Evolutionary conservation across 2,797 vertebrate species (phyloP).

Genomic region (Brachyrhaphis roseni): DNA sequence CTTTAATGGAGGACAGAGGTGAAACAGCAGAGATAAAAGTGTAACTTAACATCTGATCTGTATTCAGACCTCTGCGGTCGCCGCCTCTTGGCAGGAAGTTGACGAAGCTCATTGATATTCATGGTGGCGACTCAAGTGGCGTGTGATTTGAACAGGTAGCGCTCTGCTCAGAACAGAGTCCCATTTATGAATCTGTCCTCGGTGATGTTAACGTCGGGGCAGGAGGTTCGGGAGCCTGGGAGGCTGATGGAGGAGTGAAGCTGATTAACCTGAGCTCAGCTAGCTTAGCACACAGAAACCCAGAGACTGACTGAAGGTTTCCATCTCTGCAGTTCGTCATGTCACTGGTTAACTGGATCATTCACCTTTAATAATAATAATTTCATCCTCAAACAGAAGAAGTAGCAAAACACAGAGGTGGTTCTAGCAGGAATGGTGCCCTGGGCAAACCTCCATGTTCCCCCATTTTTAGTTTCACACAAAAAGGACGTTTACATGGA

Average conservation of each 20-base stretch:
- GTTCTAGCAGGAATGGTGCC: background rate
- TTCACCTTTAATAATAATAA: conserved; percentile 22
- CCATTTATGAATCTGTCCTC: conserved; percentile 38
- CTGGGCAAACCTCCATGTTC: too few relatives aligned
- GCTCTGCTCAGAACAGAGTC: conserved; percentile 38
- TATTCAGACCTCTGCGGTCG: conserved; percentile 38
- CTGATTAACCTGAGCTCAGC: conserved; percentile 11
- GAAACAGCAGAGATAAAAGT: conserved; percentile 14
- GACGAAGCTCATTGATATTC: conserved; percentile 55
- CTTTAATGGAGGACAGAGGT: background rate
- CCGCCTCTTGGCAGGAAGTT: conserved; percentile 27
- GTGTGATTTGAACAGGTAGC: conserved; percentile 56
- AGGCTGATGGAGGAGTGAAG: conserved; percentile 16
- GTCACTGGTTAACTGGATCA: conserved; percentile 28
- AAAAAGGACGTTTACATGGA: too few relatives aligned
- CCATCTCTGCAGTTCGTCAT: conserved; percentile 24
- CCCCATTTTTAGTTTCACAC: too few relatives aligned
- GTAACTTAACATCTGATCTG: conserved; percentile 44
- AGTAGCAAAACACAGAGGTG: background rate
- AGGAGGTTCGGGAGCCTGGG: conserved; percentile 12
- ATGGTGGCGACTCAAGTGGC: conserved; percentile 19
- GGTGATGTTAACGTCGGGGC: conserved; percentile 30
- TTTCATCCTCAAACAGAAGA: background rate
- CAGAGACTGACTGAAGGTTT: conserved; percentile 15
- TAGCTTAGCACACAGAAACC: conserved; percentile 1